Conservation (phyloP, 2,113 vertebrate species). For the Entomyzon cyanotis region DNA sequence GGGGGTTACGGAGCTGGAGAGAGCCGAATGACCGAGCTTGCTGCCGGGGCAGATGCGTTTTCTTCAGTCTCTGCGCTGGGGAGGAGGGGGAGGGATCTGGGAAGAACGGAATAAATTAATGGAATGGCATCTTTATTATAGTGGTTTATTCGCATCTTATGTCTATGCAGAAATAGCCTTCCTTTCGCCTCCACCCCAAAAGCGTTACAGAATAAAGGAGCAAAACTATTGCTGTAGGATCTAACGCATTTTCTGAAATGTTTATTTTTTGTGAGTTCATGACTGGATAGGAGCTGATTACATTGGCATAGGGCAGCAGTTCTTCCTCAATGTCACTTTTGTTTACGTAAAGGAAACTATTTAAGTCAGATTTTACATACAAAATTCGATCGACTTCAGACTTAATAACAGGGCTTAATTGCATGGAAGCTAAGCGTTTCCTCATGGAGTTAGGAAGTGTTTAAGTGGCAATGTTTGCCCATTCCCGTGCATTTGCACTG, state of each 20-base stretch:
- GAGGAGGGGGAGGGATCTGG: not conserved
- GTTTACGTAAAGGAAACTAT: not conserved
- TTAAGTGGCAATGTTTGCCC: fast-evolving
- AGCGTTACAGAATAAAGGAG: not conserved
- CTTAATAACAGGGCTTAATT: not conserved
- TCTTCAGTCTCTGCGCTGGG: not conserved
- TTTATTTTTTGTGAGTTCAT: not conserved
- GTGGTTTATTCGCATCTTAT: not conserved
- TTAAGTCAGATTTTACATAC: not conserved
- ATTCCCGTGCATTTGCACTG: fast-evolving
- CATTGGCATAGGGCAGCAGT: not conserved
- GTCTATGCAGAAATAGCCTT: not conserved
- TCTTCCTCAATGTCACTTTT: not conserved
- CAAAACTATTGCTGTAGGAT: not conserved
- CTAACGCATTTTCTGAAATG: not conserved
- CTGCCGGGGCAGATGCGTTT: not conserved
- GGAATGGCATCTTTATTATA: not conserved
- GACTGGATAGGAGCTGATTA: not conserved
- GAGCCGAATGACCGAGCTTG: not conserved
- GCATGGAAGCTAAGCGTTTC: not conserved
- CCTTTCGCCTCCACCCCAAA: not conserved
- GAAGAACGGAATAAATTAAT: not conserved
- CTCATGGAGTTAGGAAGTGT: not conserved
- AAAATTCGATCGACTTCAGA: not conserved
- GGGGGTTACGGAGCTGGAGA: not conserved